Evolutionary conservation across 2,888 invertebrate genomes (phyloP).

Genomic region (Allophyes oxyacanthae): DNA sequence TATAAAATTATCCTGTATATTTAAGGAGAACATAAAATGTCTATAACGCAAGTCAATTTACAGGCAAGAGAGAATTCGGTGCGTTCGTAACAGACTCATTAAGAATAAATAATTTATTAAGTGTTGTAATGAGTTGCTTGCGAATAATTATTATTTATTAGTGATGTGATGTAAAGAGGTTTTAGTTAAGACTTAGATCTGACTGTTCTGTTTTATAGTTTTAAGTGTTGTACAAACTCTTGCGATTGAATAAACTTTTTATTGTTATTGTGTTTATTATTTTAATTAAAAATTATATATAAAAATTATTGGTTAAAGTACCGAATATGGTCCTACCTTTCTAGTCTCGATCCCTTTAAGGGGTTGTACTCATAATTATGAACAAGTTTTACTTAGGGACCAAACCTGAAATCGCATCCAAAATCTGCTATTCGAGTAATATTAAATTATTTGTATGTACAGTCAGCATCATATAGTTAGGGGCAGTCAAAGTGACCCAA

Average conservation of each 20-base stretch:
- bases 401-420: too few species aligned
- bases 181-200: constrained; percentile 46
- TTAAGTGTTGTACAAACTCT: constrained; percentile 84
- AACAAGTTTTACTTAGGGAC: too few species aligned
- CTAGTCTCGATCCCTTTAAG: too few species aligned
- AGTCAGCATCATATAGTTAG: too few species aligned
- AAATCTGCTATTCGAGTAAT: too few species aligned
- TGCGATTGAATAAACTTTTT: constrained; percentile 71
- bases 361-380: too few species aligned
- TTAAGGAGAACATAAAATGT: background rate
- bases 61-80: background rate
- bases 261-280: constrained; percentile 38
- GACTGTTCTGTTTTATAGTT: constrained; percentile 63
- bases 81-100: constrained; percentile 51
- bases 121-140: constrained; percentile 47
- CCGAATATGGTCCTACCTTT: too few species aligned
- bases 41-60: constrained; percentile 15
- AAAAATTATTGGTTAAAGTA: too few species aligned
- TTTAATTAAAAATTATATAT: too few species aligned
- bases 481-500: too few species aligned
- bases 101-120: constrained; percentile 30
- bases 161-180: constrained; percentile 54
- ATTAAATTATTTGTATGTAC: too few species aligned
- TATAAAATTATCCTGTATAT: too few species aligned
- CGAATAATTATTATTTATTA: constrained; percentile 53